A percentile compares a stretch with the other conserved stretches of the same genome.
Conservation (phyloP, 1,140 invertebrate genomes). For the fruit fly (Drosophila melanogaster) region Release_6_plus_ISO1_MT NT_033779.5:10536001-10536500, state of each 20-base stretch:
- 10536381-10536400: neutral
- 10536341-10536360: too few species aligned
- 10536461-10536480: too few species aligned
- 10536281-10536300: constrained; percentile 71
- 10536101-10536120: constrained; percentile 67
- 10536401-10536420: neutral
- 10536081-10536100: constrained; percentile 53
- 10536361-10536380: too few species aligned
- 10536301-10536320: constrained; percentile 32
- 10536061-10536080: constrained; percentile 36
- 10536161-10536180: constrained; percentile 78
- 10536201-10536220: constrained; percentile 82
- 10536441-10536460: too few species aligned
- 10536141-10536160: constrained; percentile 58
- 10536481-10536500: too few species aligned
- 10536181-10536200: constrained; percentile 84
- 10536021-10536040: constrained; percentile 20
- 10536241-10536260: constrained; percentile 84
- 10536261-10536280: constrained; percentile 82
- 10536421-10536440: too few species aligned
- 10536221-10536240: constrained; percentile 86
- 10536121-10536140: constrained; percentile 49
- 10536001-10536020: constrained; percentile 59
- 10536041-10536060: constrained; percentile 42
- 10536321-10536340: too few species aligned